Evolutionary conservation across 2,113 vertebrate species (phyloP), one percentile per base, ranked within the genome.

Genomic region (Menidia beryllina): DNA sequence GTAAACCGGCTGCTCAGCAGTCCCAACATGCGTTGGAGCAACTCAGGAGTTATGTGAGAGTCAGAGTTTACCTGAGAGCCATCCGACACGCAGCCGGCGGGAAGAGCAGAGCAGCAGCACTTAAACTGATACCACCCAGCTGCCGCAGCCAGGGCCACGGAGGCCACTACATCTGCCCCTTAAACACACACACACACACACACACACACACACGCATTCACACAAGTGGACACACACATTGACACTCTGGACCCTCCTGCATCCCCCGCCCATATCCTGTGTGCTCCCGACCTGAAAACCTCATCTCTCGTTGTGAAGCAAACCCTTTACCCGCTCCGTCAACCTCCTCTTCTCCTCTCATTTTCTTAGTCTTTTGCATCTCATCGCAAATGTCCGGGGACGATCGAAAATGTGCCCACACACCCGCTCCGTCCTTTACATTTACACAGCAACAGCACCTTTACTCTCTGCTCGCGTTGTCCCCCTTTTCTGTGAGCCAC

Each of bases 81-180:
- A 65, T 65, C 26, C 39, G 39, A 65, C 51, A 54, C 54, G 17
- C 24, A 51, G 45, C 65, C 69, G 76, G 74, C 52, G 71, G 84
- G 17, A 51, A 45, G 66, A 48, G 45, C 2, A 67, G 61, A 60
- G 72, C 41, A 36, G 68, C 79, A 36, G 47, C 66, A 27, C 77
- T 86, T 77, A 87, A 43, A 67, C 75, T 86, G 90, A 92, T 57
- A 87, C 9, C 55, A 85, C 70, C 79, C 92, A 92, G 89, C 91
- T 91, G 91, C 80, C 90, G 81, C 19, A 13, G 53, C 65, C 3
- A 50, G 59, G 63, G 64, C 72, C 43, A 1, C 6, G 3, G 53
- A 5, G 65, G 58, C 51, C 56, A 39, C 62, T 25, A 17, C 41
- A 39, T 58, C 71, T 74, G 82, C 45, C 24, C 39, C 58, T 60